Evolutionary conservation across 2,797 vertebrate genomes (phyloP).

Genomic region (Neopelma chrysocephalum): DNA sequence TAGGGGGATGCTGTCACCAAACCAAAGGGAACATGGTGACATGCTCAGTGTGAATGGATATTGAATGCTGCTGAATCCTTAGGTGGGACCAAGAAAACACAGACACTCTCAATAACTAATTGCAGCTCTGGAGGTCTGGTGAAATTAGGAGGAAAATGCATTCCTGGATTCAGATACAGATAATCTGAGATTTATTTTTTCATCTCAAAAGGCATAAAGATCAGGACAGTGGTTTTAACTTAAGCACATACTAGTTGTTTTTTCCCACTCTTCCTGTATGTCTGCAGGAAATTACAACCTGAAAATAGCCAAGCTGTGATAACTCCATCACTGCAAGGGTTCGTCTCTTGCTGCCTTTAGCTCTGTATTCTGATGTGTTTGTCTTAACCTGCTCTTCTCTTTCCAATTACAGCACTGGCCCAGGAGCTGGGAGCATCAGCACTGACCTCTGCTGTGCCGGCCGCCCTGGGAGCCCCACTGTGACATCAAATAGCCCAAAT

Average conservation of each 20-base stretch:
- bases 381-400: not conserved
- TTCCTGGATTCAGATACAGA: not conserved
- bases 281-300: not conserved
- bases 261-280: not conserved
- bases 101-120: not conserved
- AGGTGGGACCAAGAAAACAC: not conserved
- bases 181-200: not conserved
- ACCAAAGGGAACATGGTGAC: not conserved
- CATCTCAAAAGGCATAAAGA: not conserved
- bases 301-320: not conserved
- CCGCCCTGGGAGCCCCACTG: fast-evolving
- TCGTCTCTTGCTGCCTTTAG: not conserved
- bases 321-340: not conserved
- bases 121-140: not conserved
- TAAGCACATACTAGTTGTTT: not conserved
- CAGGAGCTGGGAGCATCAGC: not conserved
- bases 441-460: fast-evolving
- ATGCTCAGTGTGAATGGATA: not conserved
- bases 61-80: not conserved
- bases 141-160: not conserved
- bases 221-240: not conserved
- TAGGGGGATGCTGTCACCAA: not conserved
- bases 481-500: not conserved
- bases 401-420: not conserved
- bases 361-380: not conserved